These are phyloP conservation scores for Malacosoma neustria DNA, from an alignment of 2,888 invertebrate species.

Conservation along the genomic window DNA sequence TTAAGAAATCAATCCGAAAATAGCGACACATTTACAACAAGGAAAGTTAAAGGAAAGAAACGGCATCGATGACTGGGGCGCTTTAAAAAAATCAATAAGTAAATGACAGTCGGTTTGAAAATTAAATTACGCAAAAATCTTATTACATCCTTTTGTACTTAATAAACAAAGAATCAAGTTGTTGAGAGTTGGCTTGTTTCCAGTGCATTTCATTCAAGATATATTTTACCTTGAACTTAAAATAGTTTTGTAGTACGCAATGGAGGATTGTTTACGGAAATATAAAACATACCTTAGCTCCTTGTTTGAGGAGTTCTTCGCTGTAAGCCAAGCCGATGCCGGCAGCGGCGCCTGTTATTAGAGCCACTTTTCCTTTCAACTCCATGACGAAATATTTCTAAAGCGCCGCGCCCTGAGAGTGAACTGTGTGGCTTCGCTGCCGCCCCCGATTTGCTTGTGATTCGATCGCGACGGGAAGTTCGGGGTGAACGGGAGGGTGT, in stretches of 20 bases:
- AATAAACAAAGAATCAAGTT: no score
- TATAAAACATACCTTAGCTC: slow-evolving; percentile 77
- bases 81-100: slow-evolving; percentile 58
- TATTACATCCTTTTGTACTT: no score
- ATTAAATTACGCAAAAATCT: slow-evolving; percentile 2
- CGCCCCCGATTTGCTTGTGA: slow-evolving; percentile 39
- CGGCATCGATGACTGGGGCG: slow-evolving; percentile 32
- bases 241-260: slow-evolving; percentile 22
- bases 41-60: slow-evolving; percentile 33
- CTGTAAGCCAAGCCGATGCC: slow-evolving; percentile 84
- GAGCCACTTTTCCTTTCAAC: slow-evolving; percentile 82
- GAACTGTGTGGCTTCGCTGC: slow-evolving; percentile 34
- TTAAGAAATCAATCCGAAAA: no score
- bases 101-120: slow-evolving; percentile 24
- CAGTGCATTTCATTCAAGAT: slow-evolving; percentile 37
- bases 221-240: slow-evolving; percentile 50
- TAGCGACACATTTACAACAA: no score
- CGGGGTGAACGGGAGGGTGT: slow-evolving; percentile 20
- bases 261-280: slow-evolving; percentile 2
- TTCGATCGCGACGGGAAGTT: slow-evolving; percentile 53
- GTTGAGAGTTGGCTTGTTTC: slow-evolving; percentile 30
- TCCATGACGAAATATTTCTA: slow-evolving; percentile 70
- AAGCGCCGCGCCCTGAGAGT: slow-evolving; percentile 37
- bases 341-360: slow-evolving; percentile 83
- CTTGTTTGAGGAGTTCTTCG: slow-evolving; percentile 81